These are phyloP conservation scores for Luehdorfia chinensis DNA, from an alignment of 1,140 invertebrate species.

Conservation along the genomic window DNA sequence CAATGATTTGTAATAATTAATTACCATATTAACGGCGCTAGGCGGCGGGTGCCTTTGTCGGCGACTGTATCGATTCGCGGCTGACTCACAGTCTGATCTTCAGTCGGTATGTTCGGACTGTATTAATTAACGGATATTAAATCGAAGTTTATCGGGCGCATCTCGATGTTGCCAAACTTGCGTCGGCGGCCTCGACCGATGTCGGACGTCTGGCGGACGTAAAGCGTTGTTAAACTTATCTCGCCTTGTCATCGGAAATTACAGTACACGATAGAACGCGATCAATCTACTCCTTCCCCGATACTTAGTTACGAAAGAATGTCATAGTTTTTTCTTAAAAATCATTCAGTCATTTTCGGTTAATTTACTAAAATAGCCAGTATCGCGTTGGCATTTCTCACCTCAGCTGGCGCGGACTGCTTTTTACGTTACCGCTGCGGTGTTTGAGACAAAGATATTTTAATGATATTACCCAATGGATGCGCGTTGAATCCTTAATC, in stretches of 20 bases:
- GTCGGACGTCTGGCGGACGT: constrained; percentile 35
- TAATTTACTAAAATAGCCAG: constrained; percentile 35
- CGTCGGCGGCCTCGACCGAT: constrained; percentile 21
- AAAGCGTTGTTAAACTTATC: constrained; percentile 55
- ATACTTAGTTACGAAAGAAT: no score
- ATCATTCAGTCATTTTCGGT: constrained; percentile 30
- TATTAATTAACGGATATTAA: constrained; percentile 76
- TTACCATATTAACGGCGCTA: constrained; percentile 70
- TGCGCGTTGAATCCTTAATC: constrained; percentile 71
- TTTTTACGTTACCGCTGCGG: constrained; percentile 62
- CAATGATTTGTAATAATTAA: constrained; percentile 71
- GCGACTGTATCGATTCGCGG: constrained; percentile 48
- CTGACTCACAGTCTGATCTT: constrained; percentile 67
- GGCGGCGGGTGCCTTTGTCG: constrained; percentile 63
- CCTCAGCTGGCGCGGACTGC: constrained; percentile 49
- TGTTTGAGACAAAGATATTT: constrained; percentile 72
- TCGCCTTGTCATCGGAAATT: constrained; percentile 65
- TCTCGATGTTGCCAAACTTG: constrained; percentile 70
- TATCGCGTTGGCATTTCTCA: constrained; percentile 59
- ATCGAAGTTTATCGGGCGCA: constrained; percentile 69
- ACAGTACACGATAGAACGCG: constrained; percentile 66
- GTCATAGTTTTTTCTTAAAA: constrained; percentile 29
- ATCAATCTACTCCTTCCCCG: constrained; percentile 41
- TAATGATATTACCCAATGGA: constrained; percentile 71
- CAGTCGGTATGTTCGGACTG: constrained; percentile 60